These are phyloP conservation scores for Eriosoma lanigerum DNA, from an alignment of 1,140 invertebrate genomes.

Conservation along the genomic window DNA sequence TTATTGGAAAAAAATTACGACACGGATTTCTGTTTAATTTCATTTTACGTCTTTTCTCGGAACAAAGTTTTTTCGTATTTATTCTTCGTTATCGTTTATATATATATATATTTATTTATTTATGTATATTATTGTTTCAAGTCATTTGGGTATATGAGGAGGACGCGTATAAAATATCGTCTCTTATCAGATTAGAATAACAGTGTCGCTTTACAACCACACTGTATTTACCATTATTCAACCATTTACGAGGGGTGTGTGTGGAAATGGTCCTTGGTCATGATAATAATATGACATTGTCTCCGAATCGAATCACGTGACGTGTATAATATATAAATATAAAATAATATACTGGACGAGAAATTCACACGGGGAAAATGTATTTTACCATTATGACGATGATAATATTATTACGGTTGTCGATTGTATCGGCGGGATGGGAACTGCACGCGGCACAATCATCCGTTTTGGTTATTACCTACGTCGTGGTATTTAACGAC, in stretches of 20 bases:
- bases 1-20: too few species aligned
- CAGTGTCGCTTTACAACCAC: slow-evolving; percentile 5
- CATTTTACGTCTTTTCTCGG: slow-evolving; percentile 13
- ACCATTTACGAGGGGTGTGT: too few species aligned
- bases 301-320: too few species aligned
- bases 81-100: neutral
- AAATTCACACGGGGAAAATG: too few species aligned
- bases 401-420: too few species aligned
- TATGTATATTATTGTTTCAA: neutral
- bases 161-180: neutral
- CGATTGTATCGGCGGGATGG: neutral
- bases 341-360: too few species aligned
- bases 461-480: neutral
- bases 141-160: too few species aligned
- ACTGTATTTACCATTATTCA: neutral
- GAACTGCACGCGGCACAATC: neutral
- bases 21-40: neutral
- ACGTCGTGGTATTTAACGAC: slow-evolving; percentile 22
- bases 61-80: neutral
- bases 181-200: slow-evolving; percentile 20
- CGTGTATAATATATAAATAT: too few species aligned
- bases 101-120: neutral
- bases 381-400: too few species aligned
- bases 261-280: too few species aligned
- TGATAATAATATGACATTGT: too few species aligned